Conservation (phyloP, 2,113 vertebrate genomes). For the Pleuronectes platessa region DNA sequence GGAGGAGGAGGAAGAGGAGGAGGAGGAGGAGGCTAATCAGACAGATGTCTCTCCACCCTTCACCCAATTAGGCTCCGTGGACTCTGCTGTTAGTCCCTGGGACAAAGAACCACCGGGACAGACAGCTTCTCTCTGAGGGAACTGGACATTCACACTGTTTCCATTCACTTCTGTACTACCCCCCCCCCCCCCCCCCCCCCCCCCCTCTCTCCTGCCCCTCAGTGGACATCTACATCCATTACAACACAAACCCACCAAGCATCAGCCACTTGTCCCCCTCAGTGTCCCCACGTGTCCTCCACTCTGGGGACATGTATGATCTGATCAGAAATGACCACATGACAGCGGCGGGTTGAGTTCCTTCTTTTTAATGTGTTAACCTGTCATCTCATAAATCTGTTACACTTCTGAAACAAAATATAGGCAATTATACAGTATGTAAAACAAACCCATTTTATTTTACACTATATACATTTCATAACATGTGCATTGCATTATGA, state of each 20-base stretch:
- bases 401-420: conserved; percentile 85
- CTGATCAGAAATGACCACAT: conserved; percentile 28
- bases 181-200: no score
- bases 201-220: no score
- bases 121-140: conserved; percentile 1
- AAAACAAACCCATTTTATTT: conserved; percentile 87
- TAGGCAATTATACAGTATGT: conserved; percentile 86
- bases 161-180: conserved; percentile 1
- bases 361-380: conserved; percentile 84
- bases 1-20: no score
- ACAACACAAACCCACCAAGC: no score
- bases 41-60: conserved; percentile 50
- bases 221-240: no score
- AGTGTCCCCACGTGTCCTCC: no score
- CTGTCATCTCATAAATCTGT: conserved; percentile 83
- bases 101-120: background rate
- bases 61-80: conserved; percentile 14
- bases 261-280: no score
- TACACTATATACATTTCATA: conserved; percentile 86
- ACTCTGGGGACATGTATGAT: no score
- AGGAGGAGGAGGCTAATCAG: conserved; percentile 71
- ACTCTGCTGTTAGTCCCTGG: background rate
- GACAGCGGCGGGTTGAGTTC: conserved; percentile 43
- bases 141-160: background rate
- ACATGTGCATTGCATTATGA: conserved; percentile 77